Evolutionary conservation across 23 tunicate genomes (phyloP).

Genomic region (Pegea sp.): DNA sequence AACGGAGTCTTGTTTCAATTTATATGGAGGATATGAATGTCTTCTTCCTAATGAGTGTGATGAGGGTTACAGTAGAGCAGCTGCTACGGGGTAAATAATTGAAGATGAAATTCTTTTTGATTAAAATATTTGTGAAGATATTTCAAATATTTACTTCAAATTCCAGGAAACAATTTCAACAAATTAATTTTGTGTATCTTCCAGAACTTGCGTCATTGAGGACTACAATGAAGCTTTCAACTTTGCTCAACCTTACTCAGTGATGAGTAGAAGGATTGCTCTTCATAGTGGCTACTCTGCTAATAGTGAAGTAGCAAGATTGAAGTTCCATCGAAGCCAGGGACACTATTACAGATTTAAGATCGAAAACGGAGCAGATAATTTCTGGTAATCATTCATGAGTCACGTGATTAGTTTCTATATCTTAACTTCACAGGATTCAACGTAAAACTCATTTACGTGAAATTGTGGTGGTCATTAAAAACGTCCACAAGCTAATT

Average conservation of each 20-base stretch:
- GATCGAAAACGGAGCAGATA: not conserved
- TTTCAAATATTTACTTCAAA: not conserved
- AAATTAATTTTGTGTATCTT: not conserved
- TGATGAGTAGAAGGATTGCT: not conserved
- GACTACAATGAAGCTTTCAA: not conserved
- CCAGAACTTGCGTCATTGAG: not conserved
- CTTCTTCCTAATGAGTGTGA: not conserved
- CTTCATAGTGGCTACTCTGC: not conserved
- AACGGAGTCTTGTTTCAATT: not conserved
- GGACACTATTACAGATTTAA: not conserved
- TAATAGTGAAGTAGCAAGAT: not conserved
- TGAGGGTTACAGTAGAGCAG: slow-evolving; percentile 1
- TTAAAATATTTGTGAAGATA: not conserved
- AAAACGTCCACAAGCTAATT: not conserved
- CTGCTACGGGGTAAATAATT: not conserved
- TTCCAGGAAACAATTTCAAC: not conserved
- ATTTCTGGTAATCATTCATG: too few relatives aligned
- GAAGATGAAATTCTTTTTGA: not conserved
- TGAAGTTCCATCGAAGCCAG: not conserved
- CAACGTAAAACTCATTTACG: too few relatives aligned
- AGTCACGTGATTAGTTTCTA: too few relatives aligned
- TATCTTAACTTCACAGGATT: too few relatives aligned
- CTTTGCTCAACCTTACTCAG: not conserved
- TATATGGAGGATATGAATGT: not conserved
- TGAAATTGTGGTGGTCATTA: not conserved